Base-by-base conservation (phyloP, 1,140 invertebrate species). In the Drosophila navojoa region DNA sequence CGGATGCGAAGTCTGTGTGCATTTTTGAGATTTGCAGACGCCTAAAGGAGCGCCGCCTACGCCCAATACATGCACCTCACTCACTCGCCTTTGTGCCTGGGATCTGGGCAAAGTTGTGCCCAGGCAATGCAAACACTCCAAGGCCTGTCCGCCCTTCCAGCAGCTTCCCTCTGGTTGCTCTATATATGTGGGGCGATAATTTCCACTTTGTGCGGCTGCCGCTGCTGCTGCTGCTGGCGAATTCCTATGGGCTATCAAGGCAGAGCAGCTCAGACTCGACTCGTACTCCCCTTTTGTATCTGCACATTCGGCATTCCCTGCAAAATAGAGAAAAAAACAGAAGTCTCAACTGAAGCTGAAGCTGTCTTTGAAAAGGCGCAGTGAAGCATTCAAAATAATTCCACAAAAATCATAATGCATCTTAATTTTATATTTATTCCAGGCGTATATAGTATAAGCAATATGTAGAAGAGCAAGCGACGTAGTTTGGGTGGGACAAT, bases 1-100 rank as follows among this genome's bases (percentile, higher is more conserved):
- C 79, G 84, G 79, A 89, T 84, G 29, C 68, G 60, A 68, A 74
- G 84, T 84, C 76, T 84, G 79, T 84, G 76, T 76, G 78, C 79
- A 87, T 89, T 82, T 89, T 84, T 79, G 79, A 79, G 79, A 87
- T 89, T 89, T 79, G 69, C 80, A 87, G 82, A 87, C 82, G 80
- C 80, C 84, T 80, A 89, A 72, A 79, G 64, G 76, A 76, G 69
- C 44, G 35, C 42, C 66, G 71, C 74, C 80, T 77, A 77, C 70
- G 29, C 47, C 75, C 57, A 42, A 38, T 27, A 35, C 57, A 38
- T 11, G 13, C 35, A 38, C 35, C 29, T 4, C 35, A 44, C 29
- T 2, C 78, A 87, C 81, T 77, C 70, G 59, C 38, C 62, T 68
- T 74, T 79, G 69, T 64, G 71, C 58, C 63, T 72, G 66, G 60